Evolutionary conservation across 2,113 vertebrate species (phyloP), one percentile per base, ranked within the genome.

Genomic region (Dromas ardeola): DNA sequence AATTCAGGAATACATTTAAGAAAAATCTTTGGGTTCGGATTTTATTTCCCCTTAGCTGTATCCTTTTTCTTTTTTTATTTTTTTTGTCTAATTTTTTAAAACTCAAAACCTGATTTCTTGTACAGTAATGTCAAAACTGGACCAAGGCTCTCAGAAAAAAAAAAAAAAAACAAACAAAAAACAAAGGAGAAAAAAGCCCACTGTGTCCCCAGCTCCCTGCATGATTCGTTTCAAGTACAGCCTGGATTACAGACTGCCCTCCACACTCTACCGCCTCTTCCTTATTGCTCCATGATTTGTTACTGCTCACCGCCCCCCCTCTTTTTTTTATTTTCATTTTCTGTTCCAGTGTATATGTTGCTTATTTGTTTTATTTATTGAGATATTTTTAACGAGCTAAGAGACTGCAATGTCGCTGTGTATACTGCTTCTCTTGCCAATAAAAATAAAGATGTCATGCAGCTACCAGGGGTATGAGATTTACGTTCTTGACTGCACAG

Each of bases 351-450:
- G 98, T 99, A 98, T 98, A 98, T 98, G 98, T 98, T 95, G 98
- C 98, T 98, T 98, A 71, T 98, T 98, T 98, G 98, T 98, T 98
- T 99, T 99, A 99, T 99, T 99, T 99, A 99, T 99, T 99, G 99
- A 99, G 98, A 99, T 98, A 98, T 99, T 98, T 99, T 99, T 98
- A 98, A 98, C 84, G 70, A 96, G 94, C 91, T 90, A 96, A 88
- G 97, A 92, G 92, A 97, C 92, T 86, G 92, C 97, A 97, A 93
- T 72, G 42, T 90, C 73, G 96, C 97, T 97, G 92, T 98, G 97
- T 98, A 93, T 93, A 86, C 94, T 56, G 88, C 96, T 88, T 90
- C 94, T 97, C 93, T 91, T 82, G 95, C 96, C 95, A 77, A 88
- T 92, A 95, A 95, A 95, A 98, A 98, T 98, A 98, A 98, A 98